Evolutionary conservation across 2,888 invertebrate genomes (phyloP).

Genomic region (Mycalesis mineus): DNA sequence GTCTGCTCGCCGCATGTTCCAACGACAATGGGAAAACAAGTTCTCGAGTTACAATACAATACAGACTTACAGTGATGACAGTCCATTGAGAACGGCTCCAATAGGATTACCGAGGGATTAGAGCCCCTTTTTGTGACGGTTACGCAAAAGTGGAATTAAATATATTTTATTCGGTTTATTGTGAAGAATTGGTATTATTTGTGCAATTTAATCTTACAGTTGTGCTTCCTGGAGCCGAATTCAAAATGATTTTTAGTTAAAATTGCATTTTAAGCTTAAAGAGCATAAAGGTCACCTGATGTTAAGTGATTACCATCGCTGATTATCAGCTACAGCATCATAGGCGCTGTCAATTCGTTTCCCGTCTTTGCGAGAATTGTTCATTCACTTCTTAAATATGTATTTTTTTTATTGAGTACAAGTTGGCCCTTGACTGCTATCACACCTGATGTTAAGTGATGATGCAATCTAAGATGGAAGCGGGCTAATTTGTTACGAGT

Average conservation of each 20-base stretch:
- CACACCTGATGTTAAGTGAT: no score
- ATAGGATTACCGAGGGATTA: constrained; percentile 1
- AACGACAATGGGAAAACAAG: constrained; percentile 32
- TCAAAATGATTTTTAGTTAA: not conserved
- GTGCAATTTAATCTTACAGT: not conserved
- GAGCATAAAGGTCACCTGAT: no score
- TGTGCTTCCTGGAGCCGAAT: not conserved
- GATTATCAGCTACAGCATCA: no score
- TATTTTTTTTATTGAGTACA: no score
- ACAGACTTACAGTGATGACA: not conserved
- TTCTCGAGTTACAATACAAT: constrained; percentile 30
- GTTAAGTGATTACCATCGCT: no score
- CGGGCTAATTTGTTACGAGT: no score
- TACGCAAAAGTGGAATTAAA: not conserved
- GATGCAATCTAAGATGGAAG: no score
- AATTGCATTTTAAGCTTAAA: no score
- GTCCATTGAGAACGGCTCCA: not conserved
- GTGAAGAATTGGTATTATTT: not conserved
- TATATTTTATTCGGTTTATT: not conserved
- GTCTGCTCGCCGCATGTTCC: constrained; percentile 22
- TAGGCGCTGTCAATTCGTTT: no score
- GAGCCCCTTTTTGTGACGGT: not conserved
- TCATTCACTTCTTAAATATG: no score
- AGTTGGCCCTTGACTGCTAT: no score
- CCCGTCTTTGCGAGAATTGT: no score